Conservation (phyloP, 2,888 invertebrate species). For the Lasioglossum vierecki region DNA sequence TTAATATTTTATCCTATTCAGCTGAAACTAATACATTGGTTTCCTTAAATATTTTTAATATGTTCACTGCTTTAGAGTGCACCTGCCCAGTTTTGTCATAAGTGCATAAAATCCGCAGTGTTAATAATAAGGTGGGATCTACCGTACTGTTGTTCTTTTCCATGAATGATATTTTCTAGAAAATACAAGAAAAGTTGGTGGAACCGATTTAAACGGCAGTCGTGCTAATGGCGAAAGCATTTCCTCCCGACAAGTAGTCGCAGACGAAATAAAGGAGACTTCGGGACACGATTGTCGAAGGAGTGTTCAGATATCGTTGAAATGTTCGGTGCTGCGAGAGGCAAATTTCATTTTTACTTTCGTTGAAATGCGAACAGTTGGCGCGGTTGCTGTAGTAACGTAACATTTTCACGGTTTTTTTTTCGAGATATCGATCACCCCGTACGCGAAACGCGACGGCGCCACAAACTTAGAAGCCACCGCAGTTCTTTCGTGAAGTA, state of each 20-base stretch:
- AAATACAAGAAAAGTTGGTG: neutral
- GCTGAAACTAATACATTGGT: too few relatives aligned
- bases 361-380: constrained; percentile 5
- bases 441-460: constrained; percentile 71
- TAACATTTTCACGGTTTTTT: constrained; percentile 63
- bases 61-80: too few relatives aligned
- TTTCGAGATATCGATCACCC: constrained; percentile 74
- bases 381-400: constrained; percentile 60
- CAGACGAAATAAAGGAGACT: constrained; percentile 17
- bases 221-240: neutral
- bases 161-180: neutral
- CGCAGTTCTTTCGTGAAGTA: constrained; percentile 72
- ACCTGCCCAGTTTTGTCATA: too few relatives aligned
- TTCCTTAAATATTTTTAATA: too few relatives aligned
- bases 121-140: too few relatives aligned
- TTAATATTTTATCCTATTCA: too few relatives aligned
- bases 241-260: constrained; percentile 18
- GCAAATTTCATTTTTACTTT: constrained; percentile 30
- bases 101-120: too few relatives aligned
- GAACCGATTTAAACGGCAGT: neutral
- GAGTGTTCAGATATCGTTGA: neutral
- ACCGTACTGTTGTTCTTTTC: too few relatives aligned
- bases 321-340: neutral
- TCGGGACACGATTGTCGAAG: neutral
- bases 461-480: constrained; percentile 69